A percentile compares a stretch with the other conserved stretches of the same genome.
Conservation (phyloP, 2,113 vertebrate genomes). For the Pseudorasbora parva region DNA sequence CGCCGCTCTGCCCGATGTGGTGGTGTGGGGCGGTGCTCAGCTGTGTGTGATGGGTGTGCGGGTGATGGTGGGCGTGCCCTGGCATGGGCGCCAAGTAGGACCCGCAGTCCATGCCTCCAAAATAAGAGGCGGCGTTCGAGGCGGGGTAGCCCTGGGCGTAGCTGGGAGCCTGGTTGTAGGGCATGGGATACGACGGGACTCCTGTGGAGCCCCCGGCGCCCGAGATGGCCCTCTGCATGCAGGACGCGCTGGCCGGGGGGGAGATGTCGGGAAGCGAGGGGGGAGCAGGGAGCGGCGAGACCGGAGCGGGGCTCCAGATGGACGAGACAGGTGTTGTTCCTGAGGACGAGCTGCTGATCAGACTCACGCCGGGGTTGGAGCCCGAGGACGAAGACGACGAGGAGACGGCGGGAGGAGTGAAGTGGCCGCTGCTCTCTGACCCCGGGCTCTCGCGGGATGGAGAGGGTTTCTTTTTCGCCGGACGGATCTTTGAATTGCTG, state of each 20-base stretch:
- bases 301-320: conserved; percentile 96
- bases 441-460: conserved; percentile 90
- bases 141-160: conserved; percentile 88
- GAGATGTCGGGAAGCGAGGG: conserved; percentile 78
- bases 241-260: conserved; percentile 83
- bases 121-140: conserved; percentile 85
- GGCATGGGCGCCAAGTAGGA: conserved; percentile 94
- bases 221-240: conserved; percentile 86
- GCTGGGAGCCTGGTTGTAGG: conserved; percentile 87
- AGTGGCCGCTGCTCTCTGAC: conserved; percentile 93
- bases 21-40: conserved; percentile 89
- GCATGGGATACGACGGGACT: conserved; percentile 85
- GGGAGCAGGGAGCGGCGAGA: conserved; percentile 85
- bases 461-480: conserved; percentile 91
- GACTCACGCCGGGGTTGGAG: conserved; percentile 58
- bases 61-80: conserved; percentile 85
- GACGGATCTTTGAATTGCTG: conserved; percentile 82
- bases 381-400: conserved; percentile 72
- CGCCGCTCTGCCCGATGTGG: conserved; percentile 84
- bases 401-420: conserved; percentile 86
- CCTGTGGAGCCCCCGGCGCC: conserved; percentile 49
- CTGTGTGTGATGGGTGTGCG: conserved; percentile 84
- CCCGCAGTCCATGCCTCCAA: conserved; percentile 91
- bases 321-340: conserved; percentile 85
- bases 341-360: conserved; percentile 76